These are phyloP conservation scores for Epinotia nisella DNA, from an alignment of 2,888 invertebrate genomes.

Conservation along the genomic window DNA sequence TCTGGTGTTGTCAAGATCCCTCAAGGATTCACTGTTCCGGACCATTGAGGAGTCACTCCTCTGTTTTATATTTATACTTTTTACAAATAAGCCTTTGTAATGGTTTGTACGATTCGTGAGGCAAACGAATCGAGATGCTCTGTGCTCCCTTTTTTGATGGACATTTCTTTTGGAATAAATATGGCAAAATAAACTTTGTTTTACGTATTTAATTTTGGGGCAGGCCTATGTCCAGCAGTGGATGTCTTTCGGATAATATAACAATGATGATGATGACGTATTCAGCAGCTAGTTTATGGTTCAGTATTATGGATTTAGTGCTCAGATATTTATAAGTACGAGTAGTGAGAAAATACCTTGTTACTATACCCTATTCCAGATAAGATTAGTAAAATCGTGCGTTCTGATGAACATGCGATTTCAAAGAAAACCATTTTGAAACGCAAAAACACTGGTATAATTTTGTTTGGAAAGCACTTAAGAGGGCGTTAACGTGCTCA, in stretches of 20 bases:
- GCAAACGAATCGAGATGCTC: conserved; percentile 27
- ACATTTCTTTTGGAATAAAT: background rate
- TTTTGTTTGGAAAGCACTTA: too few relatives aligned
- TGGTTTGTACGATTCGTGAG: conserved; percentile 40
- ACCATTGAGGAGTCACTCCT: conserved; percentile 52
- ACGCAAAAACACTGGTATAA: too few relatives aligned
- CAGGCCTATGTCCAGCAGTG: too few relatives aligned
- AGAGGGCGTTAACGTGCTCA: too few relatives aligned
- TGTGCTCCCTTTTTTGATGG: conserved; percentile 5
- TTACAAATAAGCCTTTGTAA: conserved; percentile 45
- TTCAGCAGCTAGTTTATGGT: too few relatives aligned
- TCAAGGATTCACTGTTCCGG: conserved; percentile 55
- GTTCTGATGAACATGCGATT: too few relatives aligned
- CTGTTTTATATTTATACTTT: conserved; percentile 51
- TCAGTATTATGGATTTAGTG: background rate
- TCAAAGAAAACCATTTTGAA: too few relatives aligned
- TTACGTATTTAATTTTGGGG: background rate
- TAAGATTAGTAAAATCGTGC: too few relatives aligned
- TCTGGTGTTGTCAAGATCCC: conserved; percentile 49
- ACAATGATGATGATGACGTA: too few relatives aligned
- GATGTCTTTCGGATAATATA: too few relatives aligned
- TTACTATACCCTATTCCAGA: too few relatives aligned
- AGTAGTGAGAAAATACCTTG: background rate
- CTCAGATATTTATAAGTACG: background rate
- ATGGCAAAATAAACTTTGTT: background rate